Evolutionary conservation across 2,797 vertebrate species (phyloP).

Genomic region (Danio choprae): DNA sequence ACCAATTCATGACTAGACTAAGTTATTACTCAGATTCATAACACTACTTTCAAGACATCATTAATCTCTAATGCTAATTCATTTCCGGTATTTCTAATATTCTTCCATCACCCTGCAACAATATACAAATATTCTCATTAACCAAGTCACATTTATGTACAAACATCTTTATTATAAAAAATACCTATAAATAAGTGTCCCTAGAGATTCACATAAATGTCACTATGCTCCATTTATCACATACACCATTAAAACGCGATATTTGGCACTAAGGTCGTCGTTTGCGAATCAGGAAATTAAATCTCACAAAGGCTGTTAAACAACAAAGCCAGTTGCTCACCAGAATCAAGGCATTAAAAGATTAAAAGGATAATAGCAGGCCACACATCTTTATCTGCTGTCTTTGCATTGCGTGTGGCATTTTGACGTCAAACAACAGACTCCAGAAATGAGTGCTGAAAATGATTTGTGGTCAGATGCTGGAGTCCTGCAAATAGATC

Average conservation of each 20-base stretch:
- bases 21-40: constrained; percentile 1
- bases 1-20: neutral
- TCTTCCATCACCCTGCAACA: constrained; percentile 7
- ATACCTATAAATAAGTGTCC: constrained; percentile 10
- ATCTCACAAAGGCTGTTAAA: neutral
- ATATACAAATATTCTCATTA: constrained; percentile 5
- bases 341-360: neutral
- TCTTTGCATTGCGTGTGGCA: neutral
- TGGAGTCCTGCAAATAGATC: neutral
- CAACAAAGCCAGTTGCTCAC: neutral
- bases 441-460: neutral
- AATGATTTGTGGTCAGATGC: neutral
- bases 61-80: constrained; percentile 2
- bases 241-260: neutral
- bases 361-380: neutral
- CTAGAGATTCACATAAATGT: neutral
- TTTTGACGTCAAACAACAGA: neutral
- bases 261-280: neutral
- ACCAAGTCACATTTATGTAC: neutral
- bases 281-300: neutral
- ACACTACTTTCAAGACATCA: neutral
- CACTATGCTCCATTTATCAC: neutral
- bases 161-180: neutral
- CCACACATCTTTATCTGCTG: neutral
- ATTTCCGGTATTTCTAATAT: neutral